Base-by-base conservation (phyloP, 2,113 vertebrate genomes). In the Clarias magur region DNA sequence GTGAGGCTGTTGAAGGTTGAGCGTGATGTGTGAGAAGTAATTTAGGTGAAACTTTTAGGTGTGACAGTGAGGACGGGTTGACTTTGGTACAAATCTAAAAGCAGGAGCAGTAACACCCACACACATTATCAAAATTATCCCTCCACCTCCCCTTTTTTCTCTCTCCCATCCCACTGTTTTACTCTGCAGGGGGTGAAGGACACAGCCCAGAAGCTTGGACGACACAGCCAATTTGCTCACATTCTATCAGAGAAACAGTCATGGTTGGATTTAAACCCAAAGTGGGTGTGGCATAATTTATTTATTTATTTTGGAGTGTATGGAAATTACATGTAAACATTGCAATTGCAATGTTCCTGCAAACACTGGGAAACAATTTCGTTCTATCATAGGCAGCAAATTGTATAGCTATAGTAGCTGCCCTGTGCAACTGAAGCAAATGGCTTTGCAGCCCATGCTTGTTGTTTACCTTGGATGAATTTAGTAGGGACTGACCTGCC, bases 41-140 rank as follows among this genome's bases (percentile, higher is more conserved):
- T 80, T 80, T 80, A 60, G 30, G 79, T 60, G 30, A 80, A 80
- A 62, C 57, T 80, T 80, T 80, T 80, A 80, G 79, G 57, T 80
- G 79, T 80, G 79, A 80, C 79, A 80, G 79, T 5, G 79, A 80
- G 79, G 79, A 80, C 79, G 0, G 17, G 30, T 23, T 80, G 79
- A 80, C 79, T 80, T 80, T 80, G 57, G 79, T 80, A 25, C 79
- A 80, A 80, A 60, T 23, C 60, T 62, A 80, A 80, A 80, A 80
- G 79, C 57, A 80, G 4, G 19, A 15, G 0, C 54, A 59, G 78
- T 30, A 80, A 60, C 56, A 80, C 56, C 57, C 56, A 60, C 79
- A 80, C 57, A 80, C 30, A 80, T 80, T 80, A 60, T 60, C 79
- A 60, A 80, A 80, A 80, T 80, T 80, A 80, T 80, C 79, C 79